Base-by-base conservation (phyloP, 1,140 invertebrate species). In the Musca vetustissima region DNA sequence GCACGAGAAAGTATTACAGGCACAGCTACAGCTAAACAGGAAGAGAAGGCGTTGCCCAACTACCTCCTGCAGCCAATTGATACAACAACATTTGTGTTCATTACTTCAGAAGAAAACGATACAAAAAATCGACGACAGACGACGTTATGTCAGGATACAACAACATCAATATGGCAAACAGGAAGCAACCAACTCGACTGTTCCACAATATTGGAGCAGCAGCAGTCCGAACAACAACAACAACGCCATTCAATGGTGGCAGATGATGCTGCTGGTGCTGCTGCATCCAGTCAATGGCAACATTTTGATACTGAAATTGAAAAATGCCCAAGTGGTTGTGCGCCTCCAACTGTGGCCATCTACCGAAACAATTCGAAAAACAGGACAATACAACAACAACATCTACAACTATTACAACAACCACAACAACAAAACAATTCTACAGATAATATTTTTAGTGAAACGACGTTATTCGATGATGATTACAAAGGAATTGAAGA, bases 331-430 rank as follows among this genome's bases (percentile, higher is more conserved):
- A n/a, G n/a, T 52, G 17, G 57, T 43, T 43, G 36, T 43, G 36
- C 36, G 3, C 9, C 28, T 43, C 36, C 13, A 43, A 8, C 36
- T 43, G 36, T 43, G 36, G 36, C 36, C 36, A 43, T 1, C 36
- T 43, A 43, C 36, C 6, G n/a, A n/a, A n/a, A 11, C 36, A 43
- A 43, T 43, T 43, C 36, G 36, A 43, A 43, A 43, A 43, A 43
- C 36, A 43, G 36, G 36, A 43, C 36, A 43, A 43, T 72, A 74
- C 76, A 77, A 78, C 73, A 68, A 72, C 73, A 70, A 64, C 28
- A 64, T 73, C 43, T 67, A 4, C 21, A 59, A 4, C 55, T 25
- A 53, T 7, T 7, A 59, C 28, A 28, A 22, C 21, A 28, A 25
- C 21, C 8, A 59, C 55, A 59, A 59, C 22, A 24, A 59, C 7